Conservation (phyloP, 2,888 invertebrate species). For the Bimastos eiseni region DNA sequence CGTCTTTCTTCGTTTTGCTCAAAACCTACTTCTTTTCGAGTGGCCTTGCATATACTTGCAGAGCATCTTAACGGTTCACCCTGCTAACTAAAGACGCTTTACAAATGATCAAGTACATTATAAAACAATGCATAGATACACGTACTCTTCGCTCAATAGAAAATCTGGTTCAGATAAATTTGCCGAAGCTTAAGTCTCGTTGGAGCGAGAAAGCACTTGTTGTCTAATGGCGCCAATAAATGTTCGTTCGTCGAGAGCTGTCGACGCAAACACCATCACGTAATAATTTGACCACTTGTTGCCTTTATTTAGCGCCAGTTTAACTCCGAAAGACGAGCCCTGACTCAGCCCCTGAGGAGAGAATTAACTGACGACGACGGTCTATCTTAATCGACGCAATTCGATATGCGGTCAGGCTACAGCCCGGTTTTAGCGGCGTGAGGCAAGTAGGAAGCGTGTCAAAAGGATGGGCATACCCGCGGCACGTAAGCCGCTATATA, state of each 20-base stretch:
- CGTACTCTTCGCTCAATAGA: neutral
- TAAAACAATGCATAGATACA: conserved; percentile 20
- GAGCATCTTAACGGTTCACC: no score
- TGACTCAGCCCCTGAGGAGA: no score
- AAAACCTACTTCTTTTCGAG: no score
- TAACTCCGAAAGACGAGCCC: neutral
- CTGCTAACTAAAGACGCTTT: no score
- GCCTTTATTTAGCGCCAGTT: neutral
- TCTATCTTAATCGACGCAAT: neutral
- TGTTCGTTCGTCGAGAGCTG: neutral
- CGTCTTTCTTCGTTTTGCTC: no score
- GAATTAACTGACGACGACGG: neutral
- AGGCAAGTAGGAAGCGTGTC: neutral
- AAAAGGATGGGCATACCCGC: neutral
- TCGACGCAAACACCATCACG: neutral
- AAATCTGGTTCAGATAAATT: neutral
- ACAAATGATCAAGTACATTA: no score
- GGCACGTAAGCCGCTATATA: neutral
- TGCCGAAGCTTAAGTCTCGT: neutral
- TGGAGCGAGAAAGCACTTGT: neutral
- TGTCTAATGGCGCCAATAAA: neutral
- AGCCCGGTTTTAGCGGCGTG: neutral
- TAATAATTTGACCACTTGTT: neutral
- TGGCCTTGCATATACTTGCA: no score
- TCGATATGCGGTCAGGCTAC: neutral